Conservation (phyloP, 2,113 vertebrate species). For the Nematolebias whitei region DNA sequence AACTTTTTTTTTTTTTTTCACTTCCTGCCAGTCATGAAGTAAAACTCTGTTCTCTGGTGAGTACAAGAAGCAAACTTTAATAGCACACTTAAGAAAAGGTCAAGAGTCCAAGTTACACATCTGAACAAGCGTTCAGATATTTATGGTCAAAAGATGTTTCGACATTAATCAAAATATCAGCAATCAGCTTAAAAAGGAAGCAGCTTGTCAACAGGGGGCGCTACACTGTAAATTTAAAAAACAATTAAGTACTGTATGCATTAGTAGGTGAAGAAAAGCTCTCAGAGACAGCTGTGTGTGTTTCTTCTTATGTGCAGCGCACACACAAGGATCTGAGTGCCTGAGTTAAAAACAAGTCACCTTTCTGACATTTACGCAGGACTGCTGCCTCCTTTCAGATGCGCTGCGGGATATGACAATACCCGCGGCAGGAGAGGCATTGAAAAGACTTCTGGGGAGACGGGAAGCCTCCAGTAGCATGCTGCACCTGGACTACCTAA, state of each 20-base stretch:
- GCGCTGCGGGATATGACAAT: conserved; percentile 74
- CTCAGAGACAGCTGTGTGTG: conserved; percentile 38
- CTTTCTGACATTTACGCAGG: conserved; percentile 72
- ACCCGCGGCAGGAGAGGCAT: conserved; percentile 67
- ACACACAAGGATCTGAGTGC: conserved; percentile 21
- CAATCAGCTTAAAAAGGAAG: neutral
- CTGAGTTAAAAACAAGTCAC: conserved; percentile 77
- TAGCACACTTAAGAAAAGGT: neutral
- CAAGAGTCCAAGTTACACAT: neutral
- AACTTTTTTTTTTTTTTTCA: conserved; percentile 25
- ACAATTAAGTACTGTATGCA: conserved; percentile 21
- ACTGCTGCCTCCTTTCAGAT: conserved; percentile 75
- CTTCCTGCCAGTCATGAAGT: conserved; percentile 10
- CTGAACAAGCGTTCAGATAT: neutral
- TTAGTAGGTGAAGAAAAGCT: conserved; percentile 35
- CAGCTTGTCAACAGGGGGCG: conserved; percentile 59
- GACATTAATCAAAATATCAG: conserved; percentile 19
- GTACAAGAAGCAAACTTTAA: conserved; percentile 6
- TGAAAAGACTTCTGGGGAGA: conserved; percentile 68
- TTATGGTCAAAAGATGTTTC: conserved; percentile 3
- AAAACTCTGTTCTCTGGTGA: neutral
- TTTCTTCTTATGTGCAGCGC: conserved; percentile 28
- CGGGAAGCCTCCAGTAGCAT: conserved; percentile 67
- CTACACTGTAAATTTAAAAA: conserved; percentile 39
- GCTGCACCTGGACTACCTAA: conserved; percentile 75